A percentile compares a stretch with the other conserved stretches of the same genome.
Conservation (phyloP, 1,140 invertebrate species). For the Sogatella furcifera region DNA sequence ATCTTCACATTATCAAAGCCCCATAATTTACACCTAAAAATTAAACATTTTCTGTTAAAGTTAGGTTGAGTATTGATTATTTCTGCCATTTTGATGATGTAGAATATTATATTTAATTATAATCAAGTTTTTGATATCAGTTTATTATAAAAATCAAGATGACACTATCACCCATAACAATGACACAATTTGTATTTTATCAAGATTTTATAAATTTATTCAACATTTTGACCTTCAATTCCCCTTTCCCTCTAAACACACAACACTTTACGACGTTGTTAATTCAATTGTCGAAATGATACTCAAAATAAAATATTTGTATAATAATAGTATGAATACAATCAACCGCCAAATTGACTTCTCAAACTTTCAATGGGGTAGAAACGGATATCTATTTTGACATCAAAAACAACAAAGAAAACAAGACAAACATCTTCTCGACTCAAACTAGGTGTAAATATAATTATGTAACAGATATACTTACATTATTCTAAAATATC, state of each 20-base stretch:
- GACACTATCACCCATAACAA: too few species aligned
- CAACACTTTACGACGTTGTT: neutral
- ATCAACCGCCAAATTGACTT: neutral
- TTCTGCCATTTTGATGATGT: too few species aligned
- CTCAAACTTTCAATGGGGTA: neutral
- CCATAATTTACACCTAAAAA: too few species aligned
- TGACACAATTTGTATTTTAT: too few species aligned
- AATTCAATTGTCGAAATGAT: neutral
- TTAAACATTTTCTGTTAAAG: too few species aligned
- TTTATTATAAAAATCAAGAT: too few species aligned
- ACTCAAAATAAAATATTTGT: too few species aligned
- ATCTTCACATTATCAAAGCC: too few species aligned
- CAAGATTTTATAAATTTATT: neutral
- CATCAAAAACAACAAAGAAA: slow-evolving; percentile 17
- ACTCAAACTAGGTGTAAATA: slow-evolving; percentile 17
- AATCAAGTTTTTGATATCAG: too few species aligned
- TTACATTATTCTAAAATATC: neutral
- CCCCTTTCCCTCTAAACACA: neutral
- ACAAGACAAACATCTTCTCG: slow-evolving; percentile 13
- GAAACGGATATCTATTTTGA: slow-evolving; percentile 2
- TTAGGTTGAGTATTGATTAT: too few species aligned
- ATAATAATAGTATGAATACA: too few species aligned
- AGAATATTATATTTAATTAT: too few species aligned
- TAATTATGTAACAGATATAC: neutral
- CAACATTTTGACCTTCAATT: neutral